These are phyloP conservation scores for Orius laevigatus DNA, from an alignment of 1,140 invertebrate species.

Conservation along the genomic window DNA sequence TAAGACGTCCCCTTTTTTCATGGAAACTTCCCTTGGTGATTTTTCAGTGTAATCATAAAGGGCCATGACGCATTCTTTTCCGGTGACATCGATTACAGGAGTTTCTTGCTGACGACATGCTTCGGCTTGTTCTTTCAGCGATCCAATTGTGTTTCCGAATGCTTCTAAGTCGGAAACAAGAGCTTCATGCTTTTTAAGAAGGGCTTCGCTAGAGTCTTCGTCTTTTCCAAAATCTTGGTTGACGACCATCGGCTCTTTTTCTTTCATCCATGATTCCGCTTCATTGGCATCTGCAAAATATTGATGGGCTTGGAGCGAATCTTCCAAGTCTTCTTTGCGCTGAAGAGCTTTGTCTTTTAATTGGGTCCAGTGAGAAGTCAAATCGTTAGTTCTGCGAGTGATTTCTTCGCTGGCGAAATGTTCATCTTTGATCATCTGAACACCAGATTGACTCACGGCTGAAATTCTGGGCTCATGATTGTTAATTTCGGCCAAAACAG, in stretches of 20 bases:
- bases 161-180: conserved; percentile 94
- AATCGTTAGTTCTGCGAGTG: conserved; percentile 50
- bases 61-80: conserved; percentile 93
- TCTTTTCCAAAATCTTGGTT: conserved; percentile 93
- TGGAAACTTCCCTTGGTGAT: conserved; percentile 93
- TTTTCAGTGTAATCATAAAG: conserved; percentile 98
- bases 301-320: conserved; percentile 95
- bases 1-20: conserved; percentile 97
- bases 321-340: conserved; percentile 91
- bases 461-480: conserved; percentile 92
- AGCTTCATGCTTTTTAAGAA: conserved; percentile 97
- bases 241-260: conserved; percentile 94
- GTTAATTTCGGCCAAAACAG: conserved; percentile 89
- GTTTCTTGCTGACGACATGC: conserved; percentile 94
- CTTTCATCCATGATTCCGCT: conserved; percentile 98
- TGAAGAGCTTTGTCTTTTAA: conserved; percentile 74
- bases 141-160: conserved; percentile 86
- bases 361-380: conserved; percentile 78
- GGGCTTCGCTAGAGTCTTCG: conserved; percentile 93
- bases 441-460: conserved; percentile 71
- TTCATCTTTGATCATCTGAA: conserved; percentile 79
- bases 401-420: conserved; percentile 92
- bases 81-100: conserved; percentile 82
- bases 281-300: conserved; percentile 99
- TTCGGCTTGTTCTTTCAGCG: conserved; percentile 81